A percentile compares a stretch with the other conserved stretches of the same genome.
These are phyloP conservation scores for Melanerpes aurifrons DNA, from an alignment of 2,113 vertebrate genomes.

Conservation along the genomic window DNA sequence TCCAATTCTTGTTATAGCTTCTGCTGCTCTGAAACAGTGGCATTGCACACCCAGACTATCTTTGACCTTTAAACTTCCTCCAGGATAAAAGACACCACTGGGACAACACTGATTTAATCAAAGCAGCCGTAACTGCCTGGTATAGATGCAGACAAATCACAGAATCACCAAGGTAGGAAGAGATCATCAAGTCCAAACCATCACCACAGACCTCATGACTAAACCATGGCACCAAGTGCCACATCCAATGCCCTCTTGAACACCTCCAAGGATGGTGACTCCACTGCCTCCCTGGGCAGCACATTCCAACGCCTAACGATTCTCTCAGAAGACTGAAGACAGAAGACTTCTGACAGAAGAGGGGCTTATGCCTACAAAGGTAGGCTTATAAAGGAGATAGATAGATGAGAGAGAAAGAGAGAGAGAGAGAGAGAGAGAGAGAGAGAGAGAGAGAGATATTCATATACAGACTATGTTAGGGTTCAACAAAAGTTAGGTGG, in stretches of 20 bases:
- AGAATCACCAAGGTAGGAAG: no score
- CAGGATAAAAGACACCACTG: background rate
- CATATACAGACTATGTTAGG: background rate
- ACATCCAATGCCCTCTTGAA: no score
- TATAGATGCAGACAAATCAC: background rate
- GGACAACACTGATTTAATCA: background rate
- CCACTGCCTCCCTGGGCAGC: no score
- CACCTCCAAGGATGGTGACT: no score
- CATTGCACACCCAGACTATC: background rate
- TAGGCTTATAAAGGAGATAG: background rate
- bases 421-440: no score
- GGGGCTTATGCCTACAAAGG: background rate
- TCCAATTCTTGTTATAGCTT: background rate
- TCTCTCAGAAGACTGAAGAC: no score
- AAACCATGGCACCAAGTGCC: no score
- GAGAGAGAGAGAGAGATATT: background rate
- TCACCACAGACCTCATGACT: no score
- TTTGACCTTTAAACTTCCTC: background rate
- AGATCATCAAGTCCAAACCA: no score
- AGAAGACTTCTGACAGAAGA: background rate
- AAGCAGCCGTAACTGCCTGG: background rate
- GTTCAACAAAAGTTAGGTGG: background rate
- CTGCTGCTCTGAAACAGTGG: background rate
- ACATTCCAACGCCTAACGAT: no score
- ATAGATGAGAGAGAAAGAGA: no score